These are phyloP conservation scores for Triplophysa rosa DNA, from an alignment of 2,113 vertebrate species.

Conservation along the genomic window DNA sequence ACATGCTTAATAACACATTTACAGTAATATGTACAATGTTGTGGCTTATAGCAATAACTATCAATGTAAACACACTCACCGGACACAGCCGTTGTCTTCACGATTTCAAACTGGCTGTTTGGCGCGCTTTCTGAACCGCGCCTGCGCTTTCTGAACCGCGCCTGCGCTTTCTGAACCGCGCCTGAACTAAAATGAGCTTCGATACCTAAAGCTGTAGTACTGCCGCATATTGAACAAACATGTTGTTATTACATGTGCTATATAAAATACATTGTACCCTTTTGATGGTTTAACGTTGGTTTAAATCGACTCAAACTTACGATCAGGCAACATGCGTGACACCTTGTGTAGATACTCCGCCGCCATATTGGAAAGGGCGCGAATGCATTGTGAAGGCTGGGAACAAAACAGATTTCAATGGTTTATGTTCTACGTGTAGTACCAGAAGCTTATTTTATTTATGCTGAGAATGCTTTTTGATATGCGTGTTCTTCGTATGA, in stretches of 20 bases:
- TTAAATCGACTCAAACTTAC: background rate
- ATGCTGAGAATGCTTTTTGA: no score
- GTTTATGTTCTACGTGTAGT: no score
- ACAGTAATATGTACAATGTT: background rate
- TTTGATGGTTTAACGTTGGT: background rate
- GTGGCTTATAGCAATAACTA: fast-evolving
- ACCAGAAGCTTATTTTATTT: no score
- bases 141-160: no score
- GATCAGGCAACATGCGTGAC: slow-evolving; percentile 21
- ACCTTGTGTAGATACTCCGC: background rate
- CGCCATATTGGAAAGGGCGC: no score
- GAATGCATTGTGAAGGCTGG: no score
- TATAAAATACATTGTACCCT: background rate
- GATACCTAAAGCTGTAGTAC: no score
- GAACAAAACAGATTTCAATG: no score
- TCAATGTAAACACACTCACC: slow-evolving; percentile 6
- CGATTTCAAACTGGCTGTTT: slow-evolving; percentile 47
- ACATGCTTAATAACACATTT: background rate
- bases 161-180: slow-evolving; percentile 26
- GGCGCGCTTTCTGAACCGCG: slow-evolving; percentile 26
- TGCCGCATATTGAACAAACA: no score
- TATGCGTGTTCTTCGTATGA: no score
- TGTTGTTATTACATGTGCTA: background rate
- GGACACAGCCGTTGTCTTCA: background rate
- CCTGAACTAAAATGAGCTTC: background rate